phyloP scores from a whole-genome alignment of 1,140 invertebrate genomes.

The Pseudoatta argentina region DNA sequence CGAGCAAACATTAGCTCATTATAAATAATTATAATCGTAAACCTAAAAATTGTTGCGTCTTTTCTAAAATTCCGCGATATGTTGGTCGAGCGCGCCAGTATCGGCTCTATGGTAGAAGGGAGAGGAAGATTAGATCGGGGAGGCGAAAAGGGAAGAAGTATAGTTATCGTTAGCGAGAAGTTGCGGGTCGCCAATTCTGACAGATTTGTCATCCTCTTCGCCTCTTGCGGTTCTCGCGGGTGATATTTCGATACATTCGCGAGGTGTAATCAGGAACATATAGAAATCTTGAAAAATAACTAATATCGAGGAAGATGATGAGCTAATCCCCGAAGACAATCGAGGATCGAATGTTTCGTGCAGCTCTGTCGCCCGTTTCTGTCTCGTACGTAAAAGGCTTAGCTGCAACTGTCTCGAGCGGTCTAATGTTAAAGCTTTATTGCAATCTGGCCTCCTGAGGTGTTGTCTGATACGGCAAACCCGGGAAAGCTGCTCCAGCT shows the following conservation, averaged over 20 bases:
- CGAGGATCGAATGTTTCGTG: slow-evolving; percentile 3
- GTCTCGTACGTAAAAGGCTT: background rate
- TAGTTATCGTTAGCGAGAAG: slow-evolving; percentile 61
- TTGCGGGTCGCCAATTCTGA: background rate
- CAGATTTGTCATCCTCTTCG: background rate
- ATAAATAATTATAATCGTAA: slow-evolving; percentile 64
- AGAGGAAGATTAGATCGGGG: slow-evolving; percentile 77
- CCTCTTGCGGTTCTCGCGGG: background rate
- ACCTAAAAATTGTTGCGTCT: slow-evolving; percentile 28
- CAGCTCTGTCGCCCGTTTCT: background rate
- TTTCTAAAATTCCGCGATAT: slow-evolving; percentile 34
- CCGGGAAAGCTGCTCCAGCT: slow-evolving; percentile 87
- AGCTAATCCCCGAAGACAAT: slow-evolving; percentile 15
- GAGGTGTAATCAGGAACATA: slow-evolving; percentile 25
- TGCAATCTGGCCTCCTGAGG: slow-evolving; percentile 88
- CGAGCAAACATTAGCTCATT: slow-evolving; percentile 11
- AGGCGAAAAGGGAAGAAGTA: slow-evolving; percentile 61
- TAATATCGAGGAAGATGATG: slow-evolving; percentile 34
- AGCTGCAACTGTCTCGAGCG: background rate
- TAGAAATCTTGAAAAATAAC: background rate
- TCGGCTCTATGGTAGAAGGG: slow-evolving; percentile 71
- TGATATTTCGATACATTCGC: background rate
- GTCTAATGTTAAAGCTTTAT: slow-evolving; percentile 75
- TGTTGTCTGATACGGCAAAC: slow-evolving; percentile 89
- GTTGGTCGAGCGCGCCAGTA: slow-evolving; percentile 64